Evolutionary conservation across 2,113 vertebrate genomes (phyloP), one percentile per base, ranked within the genome.

Genomic region (Mesitornis unicolor): DNA sequence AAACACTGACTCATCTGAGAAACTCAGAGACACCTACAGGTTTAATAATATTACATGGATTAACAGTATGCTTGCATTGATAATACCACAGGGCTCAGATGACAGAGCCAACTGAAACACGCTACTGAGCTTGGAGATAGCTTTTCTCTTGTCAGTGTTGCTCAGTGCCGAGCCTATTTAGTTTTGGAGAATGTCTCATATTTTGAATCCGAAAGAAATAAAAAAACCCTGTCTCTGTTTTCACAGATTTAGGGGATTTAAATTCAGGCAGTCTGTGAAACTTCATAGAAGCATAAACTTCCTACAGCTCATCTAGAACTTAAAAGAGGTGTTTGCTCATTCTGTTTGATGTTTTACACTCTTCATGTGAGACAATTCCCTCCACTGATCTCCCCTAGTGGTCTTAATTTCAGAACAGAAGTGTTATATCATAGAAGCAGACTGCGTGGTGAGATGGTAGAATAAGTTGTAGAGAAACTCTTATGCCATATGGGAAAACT

Each of bases 351-450:
- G 59, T 95, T 96, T 95, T 78, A 69, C 38, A 61, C 65, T 71
- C 81, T 86, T 81, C 88, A 70, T 51, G 54, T 65, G 81, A 94
- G 67, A 93, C 70, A 93, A 53, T 59, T 93, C 74, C 67, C n/a
- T 93, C 71, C 75, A 84, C 76, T 95, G 91, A 96, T 96, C 92
- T 95, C 75, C 71, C 84, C 24, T 64, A 90, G 75, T 28, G 84
- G 68, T 95, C 79, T 84, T 91, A 90, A 94, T 96, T 95, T 93
- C 77, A 53, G 77, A 87, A 87, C 48, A 51, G 47, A 94, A 83
- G 64, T 68, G 51, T 26, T 80, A 35, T 56, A 53, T 48, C 81
- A 74, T 2, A 91, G 93, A 77, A 75, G 48, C 25, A 11, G 69
- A 8, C 67, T 54, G 31, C 8, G 0, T 45, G 60, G 64, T 85